These are phyloP conservation scores for Abscondita cerata DNA, from an alignment of 2,888 invertebrate genomes.

Conservation along the genomic window DNA sequence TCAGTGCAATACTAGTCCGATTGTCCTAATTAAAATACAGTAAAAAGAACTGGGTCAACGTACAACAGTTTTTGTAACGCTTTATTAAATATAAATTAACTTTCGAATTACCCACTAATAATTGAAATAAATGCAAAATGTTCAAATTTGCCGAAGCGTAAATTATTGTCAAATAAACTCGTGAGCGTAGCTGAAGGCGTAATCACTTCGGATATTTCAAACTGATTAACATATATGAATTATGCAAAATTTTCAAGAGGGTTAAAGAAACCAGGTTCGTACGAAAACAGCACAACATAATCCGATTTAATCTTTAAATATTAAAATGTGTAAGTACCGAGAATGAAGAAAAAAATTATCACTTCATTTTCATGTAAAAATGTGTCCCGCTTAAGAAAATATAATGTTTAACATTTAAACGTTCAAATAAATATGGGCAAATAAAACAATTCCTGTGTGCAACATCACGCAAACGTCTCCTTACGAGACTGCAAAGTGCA, in stretches of 20 bases:
- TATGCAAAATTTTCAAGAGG: slow-evolving; percentile 38
- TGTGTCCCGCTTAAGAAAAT: too few relatives aligned
- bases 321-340: slow-evolving; percentile 32
- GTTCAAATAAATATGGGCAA: too few relatives aligned
- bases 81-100: neutral
- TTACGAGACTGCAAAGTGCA: slow-evolving; percentile 27
- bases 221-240: slow-evolving; percentile 45
- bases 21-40: too few relatives aligned
- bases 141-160: slow-evolving; percentile 12
- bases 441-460: slow-evolving; percentile 15
- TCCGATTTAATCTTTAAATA: slow-evolving; percentile 37
- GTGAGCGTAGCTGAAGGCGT: slow-evolving; percentile 14
- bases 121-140: slow-evolving; percentile 5
- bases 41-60: too few relatives aligned
- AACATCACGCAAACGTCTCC: slow-evolving; percentile 11
- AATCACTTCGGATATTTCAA: slow-evolving; percentile 28
- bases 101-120: neutral
- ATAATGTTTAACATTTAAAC: too few relatives aligned
- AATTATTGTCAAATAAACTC: slow-evolving; percentile 19
- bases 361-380: too few relatives aligned
- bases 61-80: too few relatives aligned
- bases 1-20: too few relatives aligned
- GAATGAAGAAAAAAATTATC: slow-evolving; percentile 18
- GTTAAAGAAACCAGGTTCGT: slow-evolving; percentile 19
- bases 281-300: slow-evolving; percentile 33